Evolutionary conservation across 2,888 invertebrate genomes (phyloP).

Genomic region (Isotomurus palustris): DNA sequence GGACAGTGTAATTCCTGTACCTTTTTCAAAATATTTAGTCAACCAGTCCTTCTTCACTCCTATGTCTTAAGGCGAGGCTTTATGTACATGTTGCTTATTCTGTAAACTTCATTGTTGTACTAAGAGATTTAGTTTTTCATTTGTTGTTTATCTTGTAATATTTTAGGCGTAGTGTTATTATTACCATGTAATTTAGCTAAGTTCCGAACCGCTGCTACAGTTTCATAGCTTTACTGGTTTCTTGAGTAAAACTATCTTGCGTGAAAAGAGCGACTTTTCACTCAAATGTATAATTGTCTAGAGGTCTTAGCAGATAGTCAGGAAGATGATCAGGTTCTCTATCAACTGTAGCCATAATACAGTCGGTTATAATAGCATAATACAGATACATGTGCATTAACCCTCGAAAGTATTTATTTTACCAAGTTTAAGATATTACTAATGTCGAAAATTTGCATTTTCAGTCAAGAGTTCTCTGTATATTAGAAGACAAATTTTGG

Average conservation of each 20-base stretch:
- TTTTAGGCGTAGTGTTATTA: constrained; percentile 9
- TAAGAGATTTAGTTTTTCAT: constrained; percentile 35
- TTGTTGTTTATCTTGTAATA: constrained; percentile 20
- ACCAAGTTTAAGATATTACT: constrained; percentile 18
- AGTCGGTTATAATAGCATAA: background rate
- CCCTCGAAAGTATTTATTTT: constrained; percentile 31
- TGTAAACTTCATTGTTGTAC: constrained; percentile 8
- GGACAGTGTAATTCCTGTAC: constrained; percentile 14
- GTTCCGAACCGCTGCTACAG: background rate
- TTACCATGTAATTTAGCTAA: constrained; percentile 7
- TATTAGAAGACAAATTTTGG: constrained; percentile 7
- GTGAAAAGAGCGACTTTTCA: no score
- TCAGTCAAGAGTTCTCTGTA: no score
- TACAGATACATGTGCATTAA: constrained; percentile 15
- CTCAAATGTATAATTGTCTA: no score
- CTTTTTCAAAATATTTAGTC: constrained; percentile 15
- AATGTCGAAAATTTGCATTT: constrained; percentile 26
- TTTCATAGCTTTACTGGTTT: background rate
- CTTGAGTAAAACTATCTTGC: no score
- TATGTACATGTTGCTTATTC: background rate
- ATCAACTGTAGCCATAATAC: constrained; percentile 8
- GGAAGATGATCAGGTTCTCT: background rate
- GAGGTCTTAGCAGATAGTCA: background rate
- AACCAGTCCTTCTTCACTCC: constrained; percentile 7
- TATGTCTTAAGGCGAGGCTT: background rate